phyloP scores from a whole-genome alignment of 2,888 invertebrate species.

The Alentia gelatinosa region DNA sequence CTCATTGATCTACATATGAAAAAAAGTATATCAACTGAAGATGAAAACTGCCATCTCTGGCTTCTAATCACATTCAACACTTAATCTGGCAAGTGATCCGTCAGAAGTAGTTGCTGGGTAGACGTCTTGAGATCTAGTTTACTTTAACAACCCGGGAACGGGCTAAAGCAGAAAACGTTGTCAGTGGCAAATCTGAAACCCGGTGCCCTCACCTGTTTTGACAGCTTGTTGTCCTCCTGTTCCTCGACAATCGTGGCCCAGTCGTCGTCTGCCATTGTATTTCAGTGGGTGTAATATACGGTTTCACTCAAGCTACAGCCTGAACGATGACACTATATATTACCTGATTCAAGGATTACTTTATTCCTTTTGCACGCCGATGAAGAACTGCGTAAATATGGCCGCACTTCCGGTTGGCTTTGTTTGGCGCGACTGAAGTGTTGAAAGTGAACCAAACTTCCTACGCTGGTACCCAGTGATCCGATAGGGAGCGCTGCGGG shows the following conservation, averaged over 20 bases:
- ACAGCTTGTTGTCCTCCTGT: background rate
- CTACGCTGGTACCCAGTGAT: too few species aligned
- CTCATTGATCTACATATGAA: too few species aligned
- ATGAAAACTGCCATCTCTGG: too few species aligned
- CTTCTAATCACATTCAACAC: too few species aligned
- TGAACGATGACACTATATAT: background rate
- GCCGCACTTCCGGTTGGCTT: constrained; percentile 1
- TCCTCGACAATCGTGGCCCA: constrained; percentile 27
- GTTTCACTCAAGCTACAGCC: background rate
- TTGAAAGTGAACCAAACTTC: background rate
- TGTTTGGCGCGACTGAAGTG: background rate
- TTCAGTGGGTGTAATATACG: background rate
- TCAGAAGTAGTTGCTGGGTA: too few species aligned
- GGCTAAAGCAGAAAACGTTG: too few species aligned
- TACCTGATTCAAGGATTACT: background rate
- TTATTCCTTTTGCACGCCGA: background rate
- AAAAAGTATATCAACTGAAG: too few species aligned
- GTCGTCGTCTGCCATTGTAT: constrained; percentile 3
- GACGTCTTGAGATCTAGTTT: too few species aligned
- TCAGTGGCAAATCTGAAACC: background rate
- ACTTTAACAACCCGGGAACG: too few species aligned
- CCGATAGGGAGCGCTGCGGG: too few species aligned
- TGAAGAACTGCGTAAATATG: constrained; percentile 23
- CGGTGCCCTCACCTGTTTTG: constrained; percentile 22
- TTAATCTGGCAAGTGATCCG: too few species aligned